Percentiles rank a stretch among this genome's conserved stretches.
Evolutionary conservation across 2,113 vertebrate species (phyloP).

Genomic region (Melanotaenia duboulayi): DNA sequence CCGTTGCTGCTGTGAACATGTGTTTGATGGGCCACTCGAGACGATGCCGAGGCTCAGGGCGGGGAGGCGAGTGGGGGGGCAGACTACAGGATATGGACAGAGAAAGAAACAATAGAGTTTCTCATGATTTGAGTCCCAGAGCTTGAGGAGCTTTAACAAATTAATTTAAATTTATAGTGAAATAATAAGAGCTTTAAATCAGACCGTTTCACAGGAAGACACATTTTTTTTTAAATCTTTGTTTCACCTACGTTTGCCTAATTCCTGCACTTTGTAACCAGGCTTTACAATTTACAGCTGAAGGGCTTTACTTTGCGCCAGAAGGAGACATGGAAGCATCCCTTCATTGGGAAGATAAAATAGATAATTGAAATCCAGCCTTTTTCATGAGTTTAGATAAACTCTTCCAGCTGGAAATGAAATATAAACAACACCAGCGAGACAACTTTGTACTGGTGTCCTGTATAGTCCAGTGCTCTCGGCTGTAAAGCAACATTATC

Average conservation of each 20-base stretch:
- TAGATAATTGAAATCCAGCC: not conserved
- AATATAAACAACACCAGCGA: no score
- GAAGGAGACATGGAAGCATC: slow-evolving; percentile 4
- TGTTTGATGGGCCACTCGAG: slow-evolving; percentile 52
- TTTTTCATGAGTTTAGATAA: not conserved
- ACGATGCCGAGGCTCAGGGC: not conserved
- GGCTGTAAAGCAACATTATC: no score
- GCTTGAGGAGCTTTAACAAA: slow-evolving; percentile 43
- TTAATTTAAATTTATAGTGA: slow-evolving; percentile 71
- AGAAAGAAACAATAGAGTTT: slow-evolving; percentile 50
- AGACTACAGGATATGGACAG: slow-evolving; percentile 39
- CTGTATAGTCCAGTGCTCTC: no score
- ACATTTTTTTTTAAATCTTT: slow-evolving; percentile 15
- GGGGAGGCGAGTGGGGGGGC: not conserved
- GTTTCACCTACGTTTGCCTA: slow-evolving; percentile 5
- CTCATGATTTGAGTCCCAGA: slow-evolving; percentile 44
- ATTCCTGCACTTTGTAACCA: slow-evolving; percentile 5
- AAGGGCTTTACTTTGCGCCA: not conserved
- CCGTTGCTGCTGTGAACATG: slow-evolving; percentile 35
- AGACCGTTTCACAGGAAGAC: slow-evolving; percentile 16
- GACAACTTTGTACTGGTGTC: no score
- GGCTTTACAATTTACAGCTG: slow-evolving; percentile 1
- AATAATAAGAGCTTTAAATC: slow-evolving; percentile 66
- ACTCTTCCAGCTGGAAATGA: not conserved
- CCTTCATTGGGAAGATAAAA: not conserved